phyloP scores from a whole-genome alignment of 2,797 vertebrate genomes.

The Anguilla megastoma region DNA sequence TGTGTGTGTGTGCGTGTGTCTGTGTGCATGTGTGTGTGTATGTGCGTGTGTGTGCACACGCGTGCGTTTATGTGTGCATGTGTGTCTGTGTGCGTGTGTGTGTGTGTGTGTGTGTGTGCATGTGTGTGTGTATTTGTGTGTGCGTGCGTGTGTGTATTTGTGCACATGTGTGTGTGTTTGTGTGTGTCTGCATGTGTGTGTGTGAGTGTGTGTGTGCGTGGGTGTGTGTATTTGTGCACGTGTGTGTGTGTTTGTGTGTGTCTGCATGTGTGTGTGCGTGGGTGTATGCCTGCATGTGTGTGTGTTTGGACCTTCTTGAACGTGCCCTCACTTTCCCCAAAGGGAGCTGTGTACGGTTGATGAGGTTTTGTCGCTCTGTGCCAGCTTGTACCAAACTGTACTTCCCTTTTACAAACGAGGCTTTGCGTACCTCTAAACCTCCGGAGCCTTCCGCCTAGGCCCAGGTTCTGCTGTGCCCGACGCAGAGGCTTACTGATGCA shows the following conservation, averaged over 20 bases:
- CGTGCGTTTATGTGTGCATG: background rate
- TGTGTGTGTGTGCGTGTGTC: constrained; percentile 7
- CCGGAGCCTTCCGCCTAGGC: too few relatives aligned
- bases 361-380: too few relatives aligned
- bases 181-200: background rate
- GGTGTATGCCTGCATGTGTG: background rate
- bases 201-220: background rate
- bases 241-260: background rate
- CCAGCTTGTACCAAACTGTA: too few relatives aligned
- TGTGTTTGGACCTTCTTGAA: background rate
- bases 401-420: too few relatives aligned
- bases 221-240: background rate
- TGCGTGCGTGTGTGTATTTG: background rate
- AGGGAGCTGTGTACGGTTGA: too few relatives aligned
- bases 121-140: background rate
- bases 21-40: background rate
- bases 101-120: background rate
- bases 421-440: too few relatives aligned
- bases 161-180: background rate
- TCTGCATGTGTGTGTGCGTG: background rate
- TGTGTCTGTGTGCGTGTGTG: background rate
- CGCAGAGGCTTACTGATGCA: too few relatives aligned
- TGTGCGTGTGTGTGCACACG: background rate
- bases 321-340: too few relatives aligned
- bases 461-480: too few relatives aligned